Evolutionary conservation across 2,888 invertebrate genomes (phyloP), one percentile per base, ranked within the genome.

Genomic region (Mythimna loreyi): DNA sequence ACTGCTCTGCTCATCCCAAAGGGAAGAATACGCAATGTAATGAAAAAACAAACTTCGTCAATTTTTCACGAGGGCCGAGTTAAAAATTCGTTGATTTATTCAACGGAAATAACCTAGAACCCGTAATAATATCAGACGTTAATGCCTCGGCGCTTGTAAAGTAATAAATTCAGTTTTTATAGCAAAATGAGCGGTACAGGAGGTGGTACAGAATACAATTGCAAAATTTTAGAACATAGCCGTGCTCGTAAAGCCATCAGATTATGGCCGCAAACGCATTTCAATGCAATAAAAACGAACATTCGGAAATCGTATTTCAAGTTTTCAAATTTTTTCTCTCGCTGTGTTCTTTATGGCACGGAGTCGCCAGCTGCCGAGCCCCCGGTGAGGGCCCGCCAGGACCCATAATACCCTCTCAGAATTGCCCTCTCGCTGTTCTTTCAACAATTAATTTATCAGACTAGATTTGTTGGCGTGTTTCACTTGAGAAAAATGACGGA

Each of bases 181-280:
- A 80, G 74, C 84, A 74, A 85, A 85, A 86, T 84, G 85, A 85
- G 81, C 72, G 82, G 83, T 40, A 40, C 40, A 40, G 40, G 40
- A 40, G 40, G 40, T 82, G 81, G 80, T 87, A 86, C 89, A 85
- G 84, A 85, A 88, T 88, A 89, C 86, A 85, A 87, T 87, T 86
- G 86, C 87, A 87, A 40, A 90, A 90, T 91, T 90, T 88, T 86
- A 87, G 87, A 88, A 88, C 86, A 88, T 86, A 85, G 85, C 83
- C 75, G 75, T 72, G 83, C 83, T 87, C 87, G 87, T 93, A 93
- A 93, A 93, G 86, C 91, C 89, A 93, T 92, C 91, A 88, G 89
- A 91, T 91, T 90, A 93, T 89, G 87, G 91, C 91, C 90, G 86
- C 90, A 88, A 87, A 90, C 92, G 92, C 91, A 91, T 92, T 92